Percentiles rank a stretch among this genome's conserved stretches.
Evolutionary conservation across 30 jellyfish, hydroid and myxozoan genomes (phyloP).

Genomic region (Mastigias papua): DNA sequence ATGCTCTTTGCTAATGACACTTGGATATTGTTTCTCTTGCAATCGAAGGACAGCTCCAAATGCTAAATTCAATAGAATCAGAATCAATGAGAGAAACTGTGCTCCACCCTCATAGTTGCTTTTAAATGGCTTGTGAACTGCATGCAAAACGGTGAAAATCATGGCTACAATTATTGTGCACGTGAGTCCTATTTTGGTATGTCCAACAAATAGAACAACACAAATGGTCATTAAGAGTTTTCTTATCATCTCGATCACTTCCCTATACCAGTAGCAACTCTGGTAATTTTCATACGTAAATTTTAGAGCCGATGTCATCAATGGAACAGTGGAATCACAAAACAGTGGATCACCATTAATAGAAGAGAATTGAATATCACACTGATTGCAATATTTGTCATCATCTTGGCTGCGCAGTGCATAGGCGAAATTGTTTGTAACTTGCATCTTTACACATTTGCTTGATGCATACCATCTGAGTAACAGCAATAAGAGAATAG

Average conservation of each 20-base stretch:
- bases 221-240: constrained; percentile 53
- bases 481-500: background rate
- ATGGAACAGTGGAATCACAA: background rate
- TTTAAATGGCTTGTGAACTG: constrained; percentile 25
- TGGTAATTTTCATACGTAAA: constrained; percentile 48
- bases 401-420: background rate
- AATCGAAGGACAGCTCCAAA: too few species aligned
- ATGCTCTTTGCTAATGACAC: too few species aligned
- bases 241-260: constrained; percentile 33
- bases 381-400: background rate
- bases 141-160: constrained; percentile 22
- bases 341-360: too few species aligned
- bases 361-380: background rate
- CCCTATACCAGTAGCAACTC: constrained; percentile 38
- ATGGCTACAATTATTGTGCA: constrained; percentile 14
- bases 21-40: too few species aligned
- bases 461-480: background rate
- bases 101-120: constrained; percentile 1
- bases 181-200: constrained; percentile 25
- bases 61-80: too few species aligned
- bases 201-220: constrained; percentile 3
- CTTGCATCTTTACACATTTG: too few species aligned
- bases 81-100: constrained; percentile 26
- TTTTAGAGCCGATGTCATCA: constrained; percentile 8
- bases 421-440: too few species aligned